Base-by-base conservation (phyloP, 2,797 vertebrate genomes). In the Eupleurogrammus muticus region DNA sequence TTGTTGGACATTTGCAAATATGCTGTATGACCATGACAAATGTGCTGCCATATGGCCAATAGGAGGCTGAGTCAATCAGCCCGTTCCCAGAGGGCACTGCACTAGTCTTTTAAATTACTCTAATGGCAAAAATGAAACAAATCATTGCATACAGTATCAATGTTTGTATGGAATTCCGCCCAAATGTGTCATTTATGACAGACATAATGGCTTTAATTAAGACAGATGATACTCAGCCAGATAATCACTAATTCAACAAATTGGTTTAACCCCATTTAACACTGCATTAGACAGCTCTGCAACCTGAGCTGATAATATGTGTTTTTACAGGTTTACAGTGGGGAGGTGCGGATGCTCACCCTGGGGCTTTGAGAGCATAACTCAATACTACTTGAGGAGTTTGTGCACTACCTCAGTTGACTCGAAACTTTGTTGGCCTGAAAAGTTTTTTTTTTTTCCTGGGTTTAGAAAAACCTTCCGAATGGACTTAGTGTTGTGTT, bases 391-490 rank as follows among this genome's bases (percentile, higher is more conserved):
- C 2, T 12, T 21, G 6, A 23, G 20, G n/a, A 36, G 23, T 55
- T 38, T 49, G 10, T 20, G 24, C 9, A 14, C 20, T 42, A 3
- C 1, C 9, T 52, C 28, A 55, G 54, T 20, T 55, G 44, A 44
- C 6, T 28, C 6, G 51, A 2, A 19, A 42, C 50, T 64, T 24
- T 1, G 28, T 2, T 46, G 47, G 36, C 17, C 16, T 34, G 5
- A 50, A 70, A 58, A 38, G 7, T 50, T 66, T 60, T 48, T 50
- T 50, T 66, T 60, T 48, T 50, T 11, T 16, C 13, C 12, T 2
- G 19, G 5, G 10, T 20, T 66, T 8, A 55, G 69, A 56, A 5
- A 8, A 59, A 49, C 23, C 6, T 2, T 11, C 54, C 14, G 7
- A 50, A n/a, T 20, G 4, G 5, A 21, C 47, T 2, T 3, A 21